A percentile compares a stretch with the other conserved stretches of the same genome.
phyloP scores from a whole-genome alignment of 2,113 vertebrate genomes.

The Edolisoma coerulescens region DNA sequence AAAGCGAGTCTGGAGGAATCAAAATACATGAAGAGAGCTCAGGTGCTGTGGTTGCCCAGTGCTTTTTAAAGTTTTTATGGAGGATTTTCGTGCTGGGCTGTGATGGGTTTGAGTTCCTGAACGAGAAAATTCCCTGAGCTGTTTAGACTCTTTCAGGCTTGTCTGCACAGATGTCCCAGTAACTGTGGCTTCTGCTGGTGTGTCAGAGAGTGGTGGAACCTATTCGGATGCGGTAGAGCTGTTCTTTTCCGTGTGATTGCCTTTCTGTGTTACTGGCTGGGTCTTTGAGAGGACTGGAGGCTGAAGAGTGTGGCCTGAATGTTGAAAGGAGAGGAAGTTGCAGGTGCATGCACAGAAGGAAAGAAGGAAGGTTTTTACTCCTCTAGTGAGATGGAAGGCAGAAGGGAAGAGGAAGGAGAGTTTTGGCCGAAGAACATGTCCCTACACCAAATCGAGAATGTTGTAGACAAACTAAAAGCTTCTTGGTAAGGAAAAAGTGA shows the following conservation, averaged over 20 bases:
- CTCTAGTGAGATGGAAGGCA: too few relatives aligned
- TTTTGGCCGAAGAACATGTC: too few relatives aligned
- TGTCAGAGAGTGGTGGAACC: too few relatives aligned
- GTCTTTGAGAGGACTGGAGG: too few relatives aligned
- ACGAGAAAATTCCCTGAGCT: fast-evolving
- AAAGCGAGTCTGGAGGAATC: not conserved
- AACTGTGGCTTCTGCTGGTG: too few relatives aligned
- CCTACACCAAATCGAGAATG: not conserved
- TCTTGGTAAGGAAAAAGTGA: not conserved
- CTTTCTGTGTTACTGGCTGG: not conserved
- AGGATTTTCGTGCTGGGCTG: not conserved
- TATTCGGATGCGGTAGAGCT: not conserved
- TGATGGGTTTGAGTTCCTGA: not conserved
- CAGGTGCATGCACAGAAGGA: too few relatives aligned
- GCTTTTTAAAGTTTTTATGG: not conserved
- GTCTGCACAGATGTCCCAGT: too few relatives aligned
- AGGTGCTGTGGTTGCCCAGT: not conserved
- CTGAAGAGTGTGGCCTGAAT: not conserved
- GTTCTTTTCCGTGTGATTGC: not conserved
- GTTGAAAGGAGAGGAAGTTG: too few relatives aligned
- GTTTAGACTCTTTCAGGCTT: not conserved
- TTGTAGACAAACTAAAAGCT: fast-evolving
- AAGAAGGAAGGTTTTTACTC: not conserved
- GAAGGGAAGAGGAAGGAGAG: not conserved
- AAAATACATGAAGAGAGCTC: not conserved